Percentiles rank a stretch among this genome's conserved stretches.
Conservation (phyloP, 2,113 vertebrate species). For the Notothenia coriiceps region DNA sequence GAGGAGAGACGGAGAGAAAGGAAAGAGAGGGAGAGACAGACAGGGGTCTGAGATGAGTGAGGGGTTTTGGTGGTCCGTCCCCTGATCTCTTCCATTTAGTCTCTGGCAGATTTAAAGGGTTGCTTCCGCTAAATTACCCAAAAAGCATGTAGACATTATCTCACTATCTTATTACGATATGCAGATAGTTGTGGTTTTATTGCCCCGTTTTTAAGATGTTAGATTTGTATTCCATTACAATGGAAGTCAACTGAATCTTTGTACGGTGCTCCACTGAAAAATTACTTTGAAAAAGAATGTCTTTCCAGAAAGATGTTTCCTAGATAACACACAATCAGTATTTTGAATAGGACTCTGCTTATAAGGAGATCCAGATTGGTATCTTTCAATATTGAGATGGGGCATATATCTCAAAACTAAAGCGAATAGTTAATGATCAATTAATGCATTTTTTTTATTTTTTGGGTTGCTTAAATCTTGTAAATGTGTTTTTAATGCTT, state of each 20-base stretch:
- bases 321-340: not conserved
- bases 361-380: not conserved
- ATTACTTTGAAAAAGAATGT: not conserved
- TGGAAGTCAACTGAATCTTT: not conserved
- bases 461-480: not conserved
- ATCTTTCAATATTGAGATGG: not conserved
- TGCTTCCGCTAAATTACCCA: constrained; percentile 10
- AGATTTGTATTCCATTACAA: not conserved
- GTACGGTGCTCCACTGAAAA: not conserved
- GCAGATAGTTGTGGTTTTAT: not conserved
- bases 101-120: constrained; percentile 17
- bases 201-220: not conserved
- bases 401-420: not conserved
- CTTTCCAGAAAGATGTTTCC: constrained; percentile 2
- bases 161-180: not conserved
- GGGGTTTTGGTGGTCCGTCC: constrained; percentile 41
- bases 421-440: not conserved
- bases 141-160: not conserved
- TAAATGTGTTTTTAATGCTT: constrained; percentile 10
- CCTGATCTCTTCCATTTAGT: constrained; percentile 8
- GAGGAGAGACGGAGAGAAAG: constrained; percentile 67
- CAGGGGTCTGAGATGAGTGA: constrained; percentile 68
- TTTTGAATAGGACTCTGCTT: not conserved
- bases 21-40: constrained; percentile 61
- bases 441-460: no score